Evolutionary conservation across 1,140 invertebrate species (phyloP).

Genomic region (Drosophila pseudoobscura): DNA sequence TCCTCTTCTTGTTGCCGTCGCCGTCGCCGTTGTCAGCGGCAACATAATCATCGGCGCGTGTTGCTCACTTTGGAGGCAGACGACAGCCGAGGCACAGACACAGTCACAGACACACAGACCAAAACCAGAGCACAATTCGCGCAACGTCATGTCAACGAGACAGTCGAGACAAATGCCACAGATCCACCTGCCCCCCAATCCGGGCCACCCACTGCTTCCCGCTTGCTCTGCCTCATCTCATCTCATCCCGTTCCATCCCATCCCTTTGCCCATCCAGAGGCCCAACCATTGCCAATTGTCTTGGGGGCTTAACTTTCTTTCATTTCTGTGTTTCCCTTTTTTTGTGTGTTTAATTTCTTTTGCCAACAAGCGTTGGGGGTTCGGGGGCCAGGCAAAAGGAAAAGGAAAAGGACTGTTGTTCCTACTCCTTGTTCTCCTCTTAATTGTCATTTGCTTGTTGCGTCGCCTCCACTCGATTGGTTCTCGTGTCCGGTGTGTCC

Average conservation of each 20-base stretch:
- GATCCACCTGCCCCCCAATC: slow-evolving; percentile 25
- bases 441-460: slow-evolving; percentile 77
- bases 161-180: slow-evolving; percentile 76
- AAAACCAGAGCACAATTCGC: slow-evolving; percentile 73
- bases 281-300: slow-evolving; percentile 65
- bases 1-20: slow-evolving; percentile 31
- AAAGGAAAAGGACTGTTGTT: slow-evolving; percentile 38
- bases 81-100: slow-evolving; percentile 32
- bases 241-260: too few relatives aligned
- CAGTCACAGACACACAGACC: slow-evolving; percentile 45
- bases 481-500: slow-evolving; percentile 31
- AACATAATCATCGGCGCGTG: slow-evolving; percentile 80
- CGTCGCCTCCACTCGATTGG: slow-evolving; percentile 44
- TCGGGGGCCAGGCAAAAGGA: slow-evolving; percentile 25
- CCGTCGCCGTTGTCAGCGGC: slow-evolving; percentile 57
- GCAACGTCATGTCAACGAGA: slow-evolving; percentile 79
- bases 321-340: slow-evolving; percentile 46
- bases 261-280: not conserved
- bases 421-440: slow-evolving; percentile 61
- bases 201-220: slow-evolving; percentile 6
- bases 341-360: slow-evolving; percentile 75
- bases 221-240: slow-evolving; percentile 3
- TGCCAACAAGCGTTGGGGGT: slow-evolving; percentile 59
- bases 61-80: slow-evolving; percentile 75
- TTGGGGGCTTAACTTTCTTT: slow-evolving; percentile 69